A percentile compares a stretch with the other conserved stretches of the same genome.
Conservation (phyloP, 2,888 invertebrate species). For the Epicampocera succincta region DNA sequence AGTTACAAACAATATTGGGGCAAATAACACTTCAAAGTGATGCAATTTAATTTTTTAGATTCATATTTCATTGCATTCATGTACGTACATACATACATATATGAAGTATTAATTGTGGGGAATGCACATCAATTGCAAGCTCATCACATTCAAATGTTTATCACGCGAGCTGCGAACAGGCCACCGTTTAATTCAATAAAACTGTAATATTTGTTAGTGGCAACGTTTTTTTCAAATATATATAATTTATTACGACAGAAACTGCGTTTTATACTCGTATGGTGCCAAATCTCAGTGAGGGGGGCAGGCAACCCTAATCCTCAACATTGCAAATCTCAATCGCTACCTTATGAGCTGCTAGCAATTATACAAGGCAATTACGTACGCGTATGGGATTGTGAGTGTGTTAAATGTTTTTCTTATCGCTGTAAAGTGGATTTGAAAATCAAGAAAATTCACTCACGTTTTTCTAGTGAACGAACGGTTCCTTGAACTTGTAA, state of each 20-base stretch:
- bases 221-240: too few relatives aligned
- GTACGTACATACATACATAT: background rate
- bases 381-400: background rate
- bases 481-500: slow-evolving; percentile 77
- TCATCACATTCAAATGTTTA: slow-evolving; percentile 14
- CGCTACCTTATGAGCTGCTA: slow-evolving; percentile 3
- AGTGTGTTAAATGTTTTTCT: background rate
- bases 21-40: slow-evolving; percentile 45
- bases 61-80: slow-evolving; percentile 37
- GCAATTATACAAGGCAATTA: background rate
- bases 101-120: background rate
- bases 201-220: too few relatives aligned
- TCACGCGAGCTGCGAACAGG: background rate
- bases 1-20: slow-evolving; percentile 17
- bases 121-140: slow-evolving; percentile 40
- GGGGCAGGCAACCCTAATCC: too few relatives aligned
- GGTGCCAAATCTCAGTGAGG: too few relatives aligned
- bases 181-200: background rate
- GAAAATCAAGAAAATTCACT: background rate
- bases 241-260: too few relatives aligned
- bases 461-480: slow-evolving; percentile 14
- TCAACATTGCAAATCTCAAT: background rate
- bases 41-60: slow-evolving; percentile 53
- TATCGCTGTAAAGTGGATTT: slow-evolving; percentile 23
- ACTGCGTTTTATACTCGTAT: too few relatives aligned